Percentiles rank a stretch among this genome's conserved stretches.
Evolutionary conservation across 2,888 invertebrate genomes (phyloP).

Genomic region (Pyrocoelia pectoralis): DNA sequence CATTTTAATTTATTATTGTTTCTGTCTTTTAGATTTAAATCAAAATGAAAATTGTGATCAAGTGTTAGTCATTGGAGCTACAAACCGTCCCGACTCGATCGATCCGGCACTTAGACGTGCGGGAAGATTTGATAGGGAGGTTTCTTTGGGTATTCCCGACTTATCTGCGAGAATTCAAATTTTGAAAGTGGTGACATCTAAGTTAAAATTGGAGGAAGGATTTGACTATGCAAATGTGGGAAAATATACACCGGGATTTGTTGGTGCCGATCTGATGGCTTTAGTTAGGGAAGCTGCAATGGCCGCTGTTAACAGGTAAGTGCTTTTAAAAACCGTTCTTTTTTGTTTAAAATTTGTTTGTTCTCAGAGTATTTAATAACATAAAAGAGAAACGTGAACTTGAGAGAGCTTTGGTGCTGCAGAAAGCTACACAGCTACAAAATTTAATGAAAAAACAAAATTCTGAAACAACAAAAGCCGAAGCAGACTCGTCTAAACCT

Average conservation of each 20-base stretch:
- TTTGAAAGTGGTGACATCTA: conserved; percentile 73
- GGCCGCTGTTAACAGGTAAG: conserved; percentile 78
- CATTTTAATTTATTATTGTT: neutral
- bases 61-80: conserved; percentile 93
- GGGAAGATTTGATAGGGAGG: conserved; percentile 94
- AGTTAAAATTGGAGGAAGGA: conserved; percentile 72
- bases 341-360: neutral
- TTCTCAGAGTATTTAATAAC: conserved; percentile 52
- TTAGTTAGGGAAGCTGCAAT: conserved; percentile 89
- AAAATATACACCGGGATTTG: conserved; percentile 91
- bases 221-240: conserved; percentile 80
- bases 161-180: conserved; percentile 83
- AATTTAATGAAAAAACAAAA: conserved; percentile 31
- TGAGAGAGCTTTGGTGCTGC: conserved; percentile 39
- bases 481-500: conserved; percentile 18
- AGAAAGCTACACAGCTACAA: conserved; percentile 35
- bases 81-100: conserved; percentile 90
- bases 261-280: conserved; percentile 92
- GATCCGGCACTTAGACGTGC: conserved; percentile 92
- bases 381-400: conserved; percentile 50
- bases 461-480: conserved; percentile 16
- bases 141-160: conserved; percentile 93
- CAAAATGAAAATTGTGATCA: conserved; percentile 65
- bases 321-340: neutral
- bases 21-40: conserved; percentile 58